Base-by-base conservation (phyloP, 2,113 vertebrate genomes). In the Equus quagga region DNA sequence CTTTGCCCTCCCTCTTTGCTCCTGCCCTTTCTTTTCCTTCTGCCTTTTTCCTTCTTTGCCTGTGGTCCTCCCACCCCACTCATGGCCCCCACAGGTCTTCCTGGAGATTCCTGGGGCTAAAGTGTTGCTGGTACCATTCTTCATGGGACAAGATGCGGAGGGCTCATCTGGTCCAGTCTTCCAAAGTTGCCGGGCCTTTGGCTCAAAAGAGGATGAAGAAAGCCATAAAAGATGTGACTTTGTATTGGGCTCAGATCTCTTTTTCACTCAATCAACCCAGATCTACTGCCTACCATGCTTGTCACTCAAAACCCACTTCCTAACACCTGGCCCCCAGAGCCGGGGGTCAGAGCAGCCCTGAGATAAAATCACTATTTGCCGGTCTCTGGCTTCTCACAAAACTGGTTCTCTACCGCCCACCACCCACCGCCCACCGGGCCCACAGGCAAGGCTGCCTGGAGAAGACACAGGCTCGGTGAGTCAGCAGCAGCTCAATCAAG, bases 361-460 rank as follows among this genome's bases (percentile, higher is more conserved):
- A 75, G 79, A 81, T 75, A 28, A n/a, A 82, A 86, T 78, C 58
- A 10, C 81, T 69, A 17, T 56, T 26, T 28, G 33, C 44, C 23
- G 72, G n/a, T 56, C 58, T 70, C 81, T 91, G 49, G 70, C 89
- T 96, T 60, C 67, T 89, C 73, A 82, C 67, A 21, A 51, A 82
- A 79, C 49, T 31, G 58, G 64, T 54, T 60, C 69, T 93, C 65
- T 31, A 7, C 73, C 62, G 56, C 83, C 94, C 64, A 70, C 94
- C 64, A 70, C 86, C 94, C 51, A 21, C 72, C 58, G 17, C 72
- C 72, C 18, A 10, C 54, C 62, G 23, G 91, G 64, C 65, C 82
- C 36, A 4, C 17, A 3, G 81, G 70, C 65, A 21, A 46, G 51
- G 33, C 73, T 28, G 28, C 15, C 0, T 28, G 41, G 60, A 64